Conservation (phyloP, 2,888 invertebrate species). For the Phoronis australis region DNA sequence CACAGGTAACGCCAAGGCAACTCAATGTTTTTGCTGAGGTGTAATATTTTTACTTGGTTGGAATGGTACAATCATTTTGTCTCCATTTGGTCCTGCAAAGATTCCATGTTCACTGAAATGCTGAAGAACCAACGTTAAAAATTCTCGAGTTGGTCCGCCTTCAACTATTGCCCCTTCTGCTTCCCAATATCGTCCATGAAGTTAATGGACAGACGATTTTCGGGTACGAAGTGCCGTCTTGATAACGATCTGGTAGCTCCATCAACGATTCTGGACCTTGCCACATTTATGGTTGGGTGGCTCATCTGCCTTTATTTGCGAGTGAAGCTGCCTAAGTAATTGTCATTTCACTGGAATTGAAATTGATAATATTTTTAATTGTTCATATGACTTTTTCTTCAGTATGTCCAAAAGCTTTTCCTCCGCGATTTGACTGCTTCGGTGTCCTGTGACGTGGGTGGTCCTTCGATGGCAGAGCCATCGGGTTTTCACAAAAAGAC, state of each 20-base stretch:
- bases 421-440: too few species aligned
- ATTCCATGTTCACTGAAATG: neutral
- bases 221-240: neutral
- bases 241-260: neutral
- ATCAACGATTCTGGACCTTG: neutral
- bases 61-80: neutral
- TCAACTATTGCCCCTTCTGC: slow-evolving; percentile 1
- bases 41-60: neutral
- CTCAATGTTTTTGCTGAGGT: neutral
- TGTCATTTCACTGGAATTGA: too few species aligned
- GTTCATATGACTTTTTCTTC: too few species aligned
- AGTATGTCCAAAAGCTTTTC: too few species aligned
- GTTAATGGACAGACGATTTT: neutral
- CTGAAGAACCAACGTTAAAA: neutral
- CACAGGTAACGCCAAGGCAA: too few species aligned
- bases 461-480: too few species aligned
- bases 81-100: neutral
- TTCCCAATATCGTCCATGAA: slow-evolving; percentile 1
- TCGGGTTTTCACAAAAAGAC: too few species aligned
- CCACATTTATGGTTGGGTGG: neutral
- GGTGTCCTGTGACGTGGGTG: too few species aligned
- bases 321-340: too few species aligned
- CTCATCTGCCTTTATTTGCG: neutral
- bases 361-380: too few species aligned
- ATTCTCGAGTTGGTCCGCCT: neutral